phyloP scores from a whole-genome alignment of 2,113 vertebrate genomes.

The Pithys albifrons region DNA sequence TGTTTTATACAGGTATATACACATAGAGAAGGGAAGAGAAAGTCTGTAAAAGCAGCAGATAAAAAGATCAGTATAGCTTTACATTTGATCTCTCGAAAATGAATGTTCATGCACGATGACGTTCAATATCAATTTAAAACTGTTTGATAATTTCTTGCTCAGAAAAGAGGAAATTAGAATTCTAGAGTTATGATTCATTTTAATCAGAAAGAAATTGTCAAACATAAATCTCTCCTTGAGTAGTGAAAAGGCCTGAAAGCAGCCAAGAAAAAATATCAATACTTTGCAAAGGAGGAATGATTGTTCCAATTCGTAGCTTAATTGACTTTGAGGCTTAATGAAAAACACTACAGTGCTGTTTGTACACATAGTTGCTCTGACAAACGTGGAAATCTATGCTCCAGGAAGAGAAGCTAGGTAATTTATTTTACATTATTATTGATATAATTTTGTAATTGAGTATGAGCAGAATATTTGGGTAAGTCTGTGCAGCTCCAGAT shows the following conservation, averaged over 20 bases:
- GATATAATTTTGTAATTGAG: conserved; percentile 70
- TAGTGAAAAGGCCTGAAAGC: conserved; percentile 82
- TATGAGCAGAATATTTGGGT: conserved; percentile 57
- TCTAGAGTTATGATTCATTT: conserved; percentile 85
- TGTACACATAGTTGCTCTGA: conserved; percentile 76
- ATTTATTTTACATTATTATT: conserved; percentile 68
- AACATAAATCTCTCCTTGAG: conserved; percentile 84
- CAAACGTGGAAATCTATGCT: conserved; percentile 26
- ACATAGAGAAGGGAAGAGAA: neutral
- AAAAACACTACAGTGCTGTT: conserved; percentile 80
- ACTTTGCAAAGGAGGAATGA: conserved; percentile 91
- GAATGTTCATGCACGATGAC: neutral
- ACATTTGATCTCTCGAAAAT: neutral
- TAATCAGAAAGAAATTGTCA: conserved; percentile 85
- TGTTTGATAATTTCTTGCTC: conserved; percentile 75
- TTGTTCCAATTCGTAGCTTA: conserved; percentile 89
- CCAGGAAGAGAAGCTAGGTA: conserved; percentile 50
- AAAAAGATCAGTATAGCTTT: conserved; percentile 15
- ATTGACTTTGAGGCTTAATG: conserved; percentile 95
- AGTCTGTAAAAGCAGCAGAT: neutral
- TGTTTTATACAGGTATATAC: neutral
- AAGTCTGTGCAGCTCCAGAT: conserved; percentile 38
- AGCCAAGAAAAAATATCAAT: conserved; percentile 88
- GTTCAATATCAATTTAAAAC: conserved; percentile 59
- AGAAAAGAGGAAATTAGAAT: conserved; percentile 81